phyloP scores from a whole-genome alignment of 1,140 invertebrate genomes.

The Stegodyphus dumicola region DNA sequence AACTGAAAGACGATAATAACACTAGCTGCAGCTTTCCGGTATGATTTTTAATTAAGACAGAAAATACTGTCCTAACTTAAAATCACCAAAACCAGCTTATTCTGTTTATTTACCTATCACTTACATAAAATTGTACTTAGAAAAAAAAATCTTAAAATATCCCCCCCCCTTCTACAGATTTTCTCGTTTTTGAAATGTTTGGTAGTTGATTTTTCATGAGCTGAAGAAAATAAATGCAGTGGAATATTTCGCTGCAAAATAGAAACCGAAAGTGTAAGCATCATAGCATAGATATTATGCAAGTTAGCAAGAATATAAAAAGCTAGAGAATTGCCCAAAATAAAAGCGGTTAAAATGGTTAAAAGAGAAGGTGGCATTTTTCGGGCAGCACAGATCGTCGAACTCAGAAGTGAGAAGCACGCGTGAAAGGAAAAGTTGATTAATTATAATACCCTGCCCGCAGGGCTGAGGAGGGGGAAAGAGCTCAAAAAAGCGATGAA shows the following conservation, averaged over 20 bases:
- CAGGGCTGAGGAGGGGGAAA: conserved; percentile 6
- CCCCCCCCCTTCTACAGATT: too few relatives aligned
- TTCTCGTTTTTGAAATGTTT: neutral
- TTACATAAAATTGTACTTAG: too few relatives aligned
- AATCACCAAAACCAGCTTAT: too few relatives aligned
- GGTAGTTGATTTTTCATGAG: neutral
- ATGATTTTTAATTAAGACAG: too few relatives aligned
- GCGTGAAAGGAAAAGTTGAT: conserved; percentile 19
- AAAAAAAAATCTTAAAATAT: too few relatives aligned
- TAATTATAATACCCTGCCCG: conserved; percentile 31
- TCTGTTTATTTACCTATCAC: too few relatives aligned
- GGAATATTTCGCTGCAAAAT: neutral
- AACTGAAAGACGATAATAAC: too few relatives aligned
- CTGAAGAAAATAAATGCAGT: neutral
- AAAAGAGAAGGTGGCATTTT: conserved; percentile 52
- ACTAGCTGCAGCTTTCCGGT: too few relatives aligned
- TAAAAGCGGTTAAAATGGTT: neutral
- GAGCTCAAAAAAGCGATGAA: conserved; percentile 13
- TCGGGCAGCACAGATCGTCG: conserved; percentile 25
- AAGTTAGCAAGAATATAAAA: neutral
- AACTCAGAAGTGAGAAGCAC: conserved; percentile 1
- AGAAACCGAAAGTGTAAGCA: neutral
- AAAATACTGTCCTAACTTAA: too few relatives aligned
- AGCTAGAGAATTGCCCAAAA: neutral
- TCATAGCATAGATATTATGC: neutral